Percentiles rank a stretch among this genome's conserved stretches.
phyloP scores from a whole-genome alignment of 1,140 invertebrate species.

The fruit fly (Drosophila melanogaster) region DNA sequence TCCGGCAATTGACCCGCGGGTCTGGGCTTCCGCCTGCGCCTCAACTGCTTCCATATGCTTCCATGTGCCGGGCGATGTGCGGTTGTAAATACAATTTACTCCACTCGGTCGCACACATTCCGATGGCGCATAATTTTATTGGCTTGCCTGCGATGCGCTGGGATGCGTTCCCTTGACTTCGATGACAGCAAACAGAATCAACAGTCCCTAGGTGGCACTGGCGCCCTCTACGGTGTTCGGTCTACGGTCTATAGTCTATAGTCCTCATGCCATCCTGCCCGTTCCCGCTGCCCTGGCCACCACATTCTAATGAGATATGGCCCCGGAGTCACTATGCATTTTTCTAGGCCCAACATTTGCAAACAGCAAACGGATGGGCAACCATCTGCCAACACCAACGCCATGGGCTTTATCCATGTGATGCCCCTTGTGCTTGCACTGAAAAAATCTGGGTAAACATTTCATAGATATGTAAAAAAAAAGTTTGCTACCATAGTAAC shows the following conservation, averaged over 20 bases:
- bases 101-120: slow-evolving; percentile 70
- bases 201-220: slow-evolving; percentile 55
- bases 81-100: slow-evolving; percentile 75
- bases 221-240: neutral
- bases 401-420: slow-evolving; percentile 27
- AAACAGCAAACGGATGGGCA: slow-evolving; percentile 35
- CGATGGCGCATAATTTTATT: slow-evolving; percentile 80
- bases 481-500: too few relatives aligned
- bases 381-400: slow-evolving; percentile 41
- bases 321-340: slow-evolving; percentile 49
- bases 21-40: slow-evolving; percentile 3
- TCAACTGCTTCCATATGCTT: slow-evolving; percentile 44
- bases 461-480: neutral
- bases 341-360: slow-evolving; percentile 52
- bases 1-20: slow-evolving; percentile 38
- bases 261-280: neutral
- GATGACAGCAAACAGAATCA: slow-evolving; percentile 65
- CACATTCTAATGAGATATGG: slow-evolving; percentile 55
- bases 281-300: neutral
- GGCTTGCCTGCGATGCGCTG: slow-evolving; percentile 45
- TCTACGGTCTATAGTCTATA: neutral
- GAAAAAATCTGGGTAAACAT: neutral
- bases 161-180: slow-evolving; percentile 44
- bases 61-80: slow-evolving; percentile 28
- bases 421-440: slow-evolving; percentile 16